Percentiles rank a stretch among this genome's conserved stretches.
phyloP scores from a whole-genome alignment of 2,888 invertebrate genomes.

The Drosophila anomelani region DNA sequence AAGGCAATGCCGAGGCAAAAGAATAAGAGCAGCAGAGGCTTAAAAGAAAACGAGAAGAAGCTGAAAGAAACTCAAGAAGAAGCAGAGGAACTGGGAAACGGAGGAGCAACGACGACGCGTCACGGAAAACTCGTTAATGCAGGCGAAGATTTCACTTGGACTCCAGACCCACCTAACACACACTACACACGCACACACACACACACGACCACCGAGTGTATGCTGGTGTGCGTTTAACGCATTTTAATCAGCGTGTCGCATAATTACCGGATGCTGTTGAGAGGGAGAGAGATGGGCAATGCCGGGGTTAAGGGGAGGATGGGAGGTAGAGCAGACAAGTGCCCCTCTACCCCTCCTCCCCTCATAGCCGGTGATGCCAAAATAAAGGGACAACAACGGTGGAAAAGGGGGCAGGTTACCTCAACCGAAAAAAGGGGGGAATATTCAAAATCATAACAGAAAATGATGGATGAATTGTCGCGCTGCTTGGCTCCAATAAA shows the following conservation, averaged over 20 bases:
- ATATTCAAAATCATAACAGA: conserved; percentile 79
- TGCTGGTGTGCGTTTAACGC: conserved; percentile 73
- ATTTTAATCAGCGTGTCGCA: conserved; percentile 85
- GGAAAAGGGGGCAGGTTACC: conserved; percentile 14
- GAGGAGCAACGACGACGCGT: conserved; percentile 61
- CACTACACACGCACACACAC: conserved; percentile 26
- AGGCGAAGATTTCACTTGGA: conserved; percentile 80
- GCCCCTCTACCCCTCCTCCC: not conserved
- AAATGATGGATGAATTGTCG: conserved; percentile 81
- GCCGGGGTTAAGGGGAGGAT: not conserved
- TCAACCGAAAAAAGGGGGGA: conserved; percentile 26
- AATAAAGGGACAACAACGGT: conserved; percentile 10
- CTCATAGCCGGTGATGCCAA: conserved; percentile 30
- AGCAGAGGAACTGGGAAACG: conserved; percentile 34
- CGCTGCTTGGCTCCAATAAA: conserved; percentile 82
- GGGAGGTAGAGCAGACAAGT: conserved; percentile 37
- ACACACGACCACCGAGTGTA: not conserved
- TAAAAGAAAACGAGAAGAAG: conserved; percentile 70
- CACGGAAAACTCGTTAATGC: conserved; percentile 78
- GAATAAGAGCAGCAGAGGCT: conserved; percentile 53
- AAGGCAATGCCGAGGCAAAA: conserved; percentile 50
- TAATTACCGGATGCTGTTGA: conserved; percentile 84
- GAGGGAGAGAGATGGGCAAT: conserved; percentile 35
- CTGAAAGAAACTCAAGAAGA: conserved; percentile 32
- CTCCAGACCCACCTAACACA: conserved; percentile 73